Percentiles rank a stretch among this genome's conserved stretches.
Conservation (phyloP, 2,888 invertebrate genomes). For the Eilema sororculum region DNA sequence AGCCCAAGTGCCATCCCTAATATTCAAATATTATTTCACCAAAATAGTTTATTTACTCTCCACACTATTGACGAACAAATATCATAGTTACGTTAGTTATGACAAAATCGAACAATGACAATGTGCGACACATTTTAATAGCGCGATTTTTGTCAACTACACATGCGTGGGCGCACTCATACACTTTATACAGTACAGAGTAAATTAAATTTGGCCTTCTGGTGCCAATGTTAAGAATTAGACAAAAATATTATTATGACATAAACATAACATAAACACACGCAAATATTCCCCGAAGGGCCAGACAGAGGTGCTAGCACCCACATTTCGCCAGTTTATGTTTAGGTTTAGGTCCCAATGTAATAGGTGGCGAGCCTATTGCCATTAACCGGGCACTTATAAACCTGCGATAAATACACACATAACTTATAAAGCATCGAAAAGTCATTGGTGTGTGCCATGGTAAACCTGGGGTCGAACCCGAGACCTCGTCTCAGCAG, state of each 20-base stretch:
- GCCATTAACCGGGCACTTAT: too few species aligned
- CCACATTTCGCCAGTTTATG: too few species aligned
- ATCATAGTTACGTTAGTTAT: conserved; percentile 23
- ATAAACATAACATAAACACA: too few species aligned
- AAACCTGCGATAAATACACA: too few species aligned
- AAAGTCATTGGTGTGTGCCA: too few species aligned
- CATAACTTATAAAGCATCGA: too few species aligned
- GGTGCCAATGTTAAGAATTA: background rate
- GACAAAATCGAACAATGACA: conserved; percentile 30
- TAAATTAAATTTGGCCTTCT: conserved; percentile 6
- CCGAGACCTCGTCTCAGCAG: too few species aligned
- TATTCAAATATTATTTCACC: background rate
- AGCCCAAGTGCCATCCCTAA: background rate
- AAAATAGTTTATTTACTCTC: background rate
- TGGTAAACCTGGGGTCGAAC: too few species aligned
- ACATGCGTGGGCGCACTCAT: conserved; percentile 10
- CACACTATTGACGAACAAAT: background rate
- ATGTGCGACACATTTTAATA: conserved; percentile 36
- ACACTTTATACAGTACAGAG: background rate
- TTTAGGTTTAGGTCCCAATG: too few species aligned
- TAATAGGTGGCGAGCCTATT: too few species aligned
- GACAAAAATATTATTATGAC: background rate
- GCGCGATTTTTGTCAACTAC: conserved; percentile 33
- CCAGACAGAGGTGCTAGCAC: too few species aligned
- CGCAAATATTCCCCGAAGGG: too few species aligned